Evolutionary conservation across 2,797 vertebrate genomes (phyloP).

Genomic region (Cynopterus sphinx): DNA sequence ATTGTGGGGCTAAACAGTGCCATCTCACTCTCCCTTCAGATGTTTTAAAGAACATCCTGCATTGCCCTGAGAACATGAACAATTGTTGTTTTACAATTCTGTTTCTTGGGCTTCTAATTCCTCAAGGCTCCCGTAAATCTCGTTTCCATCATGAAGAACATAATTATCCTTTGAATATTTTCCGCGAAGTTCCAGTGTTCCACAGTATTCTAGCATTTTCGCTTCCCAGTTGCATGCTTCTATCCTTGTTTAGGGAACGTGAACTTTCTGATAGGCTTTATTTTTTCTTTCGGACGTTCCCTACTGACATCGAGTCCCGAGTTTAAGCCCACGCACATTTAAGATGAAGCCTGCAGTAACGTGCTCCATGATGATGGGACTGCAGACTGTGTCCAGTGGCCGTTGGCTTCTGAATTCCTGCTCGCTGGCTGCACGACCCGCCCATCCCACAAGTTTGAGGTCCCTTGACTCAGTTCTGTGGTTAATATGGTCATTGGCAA

Average conservation of each 20-base stretch:
- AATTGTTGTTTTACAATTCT: neutral
- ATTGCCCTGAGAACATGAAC: neutral
- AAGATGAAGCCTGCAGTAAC: accelerated
- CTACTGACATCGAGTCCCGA: too few species aligned
- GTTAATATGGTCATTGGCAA: neutral
- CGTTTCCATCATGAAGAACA: accelerated
- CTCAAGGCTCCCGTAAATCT: neutral
- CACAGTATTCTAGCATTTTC: neutral
- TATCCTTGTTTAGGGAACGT: neutral
- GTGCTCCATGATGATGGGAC: accelerated
- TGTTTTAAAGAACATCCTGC: neutral
- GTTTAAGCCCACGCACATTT: neutral
- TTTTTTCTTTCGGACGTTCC: neutral
- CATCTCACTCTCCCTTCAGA: neutral
- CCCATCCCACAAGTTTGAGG: accelerated
- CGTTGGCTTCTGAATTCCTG: accelerated
- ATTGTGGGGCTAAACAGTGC: accelerated
- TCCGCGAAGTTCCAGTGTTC: neutral
- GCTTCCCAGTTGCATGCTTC: neutral
- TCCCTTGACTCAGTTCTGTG: neutral
- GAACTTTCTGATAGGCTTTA: neutral
- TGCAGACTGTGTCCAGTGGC: neutral
- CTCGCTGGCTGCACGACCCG: neutral
- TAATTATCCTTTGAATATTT: neutral
- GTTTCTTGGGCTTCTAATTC: neutral